phyloP scores from a whole-genome alignment of 2,888 invertebrate genomes.

The Apodemia zela region DNA sequence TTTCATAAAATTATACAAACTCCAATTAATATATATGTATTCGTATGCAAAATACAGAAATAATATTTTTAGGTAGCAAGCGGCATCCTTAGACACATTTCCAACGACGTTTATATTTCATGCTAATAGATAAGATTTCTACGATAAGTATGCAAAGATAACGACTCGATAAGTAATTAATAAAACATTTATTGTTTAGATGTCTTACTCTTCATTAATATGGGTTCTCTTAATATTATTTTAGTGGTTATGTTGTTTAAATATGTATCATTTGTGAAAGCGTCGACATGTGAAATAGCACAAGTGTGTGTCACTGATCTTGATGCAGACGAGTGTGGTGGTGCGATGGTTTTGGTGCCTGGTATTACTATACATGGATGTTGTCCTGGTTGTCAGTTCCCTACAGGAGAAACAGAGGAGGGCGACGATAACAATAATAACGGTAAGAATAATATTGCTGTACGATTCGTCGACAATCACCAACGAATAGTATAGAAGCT shows the following conservation, averaged over 20 bases:
- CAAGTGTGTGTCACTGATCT: constrained; percentile 61
- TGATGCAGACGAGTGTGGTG: constrained; percentile 44
- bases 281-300: constrained; percentile 50
- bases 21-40: background rate
- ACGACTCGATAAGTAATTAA: constrained; percentile 45
- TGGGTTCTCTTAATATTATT: constrained; percentile 22
- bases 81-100: background rate
- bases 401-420: constrained; percentile 29
- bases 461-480: background rate
- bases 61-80: background rate
- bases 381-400: constrained; percentile 62
- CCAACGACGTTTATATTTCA: too few species aligned
- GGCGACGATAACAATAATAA: constrained; percentile 24
- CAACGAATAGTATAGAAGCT: background rate
- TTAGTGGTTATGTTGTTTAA: constrained; percentile 30
- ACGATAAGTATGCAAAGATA: constrained; percentile 38
- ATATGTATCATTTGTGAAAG: constrained; percentile 32
- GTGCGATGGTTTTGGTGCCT: constrained; percentile 44
- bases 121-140: constrained; percentile 33
- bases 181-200: constrained; percentile 22
- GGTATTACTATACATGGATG: constrained; percentile 54
- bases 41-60: background rate
- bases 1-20: too few species aligned
- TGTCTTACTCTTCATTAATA: constrained; percentile 27
- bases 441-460: background rate